Evolutionary conservation across 2,888 invertebrate genomes (phyloP).

Genomic region (Andrena marginata): DNA sequence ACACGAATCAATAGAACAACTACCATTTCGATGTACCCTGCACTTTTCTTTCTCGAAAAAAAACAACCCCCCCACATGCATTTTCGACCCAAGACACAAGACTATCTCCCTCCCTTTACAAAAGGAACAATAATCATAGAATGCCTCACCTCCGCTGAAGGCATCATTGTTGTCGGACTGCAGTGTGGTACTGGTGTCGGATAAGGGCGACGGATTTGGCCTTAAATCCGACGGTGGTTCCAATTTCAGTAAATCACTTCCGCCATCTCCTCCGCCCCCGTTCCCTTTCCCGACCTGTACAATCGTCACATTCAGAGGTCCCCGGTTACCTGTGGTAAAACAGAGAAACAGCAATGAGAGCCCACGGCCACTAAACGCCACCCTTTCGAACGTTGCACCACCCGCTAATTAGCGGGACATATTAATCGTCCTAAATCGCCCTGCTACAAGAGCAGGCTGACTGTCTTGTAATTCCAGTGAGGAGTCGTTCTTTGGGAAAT

Average conservation of each 20-base stretch:
- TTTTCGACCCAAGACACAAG: background rate
- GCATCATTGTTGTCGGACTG: slow-evolving; percentile 83
- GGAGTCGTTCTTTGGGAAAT: background rate
- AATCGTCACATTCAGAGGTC: slow-evolving; percentile 83
- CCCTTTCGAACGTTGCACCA: background rate
- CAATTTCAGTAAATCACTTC: slow-evolving; percentile 80
- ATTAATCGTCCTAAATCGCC: too few species aligned
- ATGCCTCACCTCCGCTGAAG: slow-evolving; percentile 75
- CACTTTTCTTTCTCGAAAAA: too few species aligned
- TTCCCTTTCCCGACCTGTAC: slow-evolving; percentile 81
- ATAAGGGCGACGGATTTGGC: slow-evolving; percentile 81
- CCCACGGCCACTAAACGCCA: slow-evolving; percentile 1
- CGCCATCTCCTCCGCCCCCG: slow-evolving; percentile 73
- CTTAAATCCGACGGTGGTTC: slow-evolving; percentile 80
- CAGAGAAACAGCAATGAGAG: slow-evolving; percentile 54
- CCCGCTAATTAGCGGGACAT: slow-evolving; percentile 3
- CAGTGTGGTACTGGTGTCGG: slow-evolving; percentile 80
- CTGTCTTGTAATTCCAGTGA: too few species aligned
- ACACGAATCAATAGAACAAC: too few species aligned
- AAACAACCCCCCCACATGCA: too few species aligned
- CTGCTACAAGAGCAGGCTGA: too few species aligned
- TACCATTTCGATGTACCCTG: too few species aligned
- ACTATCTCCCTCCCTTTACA: background rate
- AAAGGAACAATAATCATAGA: slow-evolving; percentile 15
- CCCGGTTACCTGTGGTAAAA: slow-evolving; percentile 82